Evolutionary conservation across 2,113 vertebrate genomes (phyloP), one percentile per base, ranked within the genome.

Genomic region (Copsychus sechellarum): DNA sequence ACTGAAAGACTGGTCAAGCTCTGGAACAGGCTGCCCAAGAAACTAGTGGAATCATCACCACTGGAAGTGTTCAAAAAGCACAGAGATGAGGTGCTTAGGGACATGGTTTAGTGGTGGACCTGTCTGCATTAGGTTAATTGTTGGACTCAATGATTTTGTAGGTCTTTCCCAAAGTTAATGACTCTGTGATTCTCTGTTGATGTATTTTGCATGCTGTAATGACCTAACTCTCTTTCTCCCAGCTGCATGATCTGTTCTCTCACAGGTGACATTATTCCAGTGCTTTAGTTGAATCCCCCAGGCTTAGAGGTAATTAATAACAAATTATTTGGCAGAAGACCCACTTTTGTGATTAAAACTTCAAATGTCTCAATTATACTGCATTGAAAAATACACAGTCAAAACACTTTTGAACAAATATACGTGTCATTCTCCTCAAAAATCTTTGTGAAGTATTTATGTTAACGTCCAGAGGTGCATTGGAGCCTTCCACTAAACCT

Each of bases 251-350:
- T 48, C 45, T 57, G 21, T 74, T 70, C 19, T 83, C 28, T 92
- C 72, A 56, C 0, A 3, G 71, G 28, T 67, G 60, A 72, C 31
- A 19, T 50, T n/a, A 66, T 42, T 89, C 64, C 0, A 0, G 14
- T 64, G 33, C 51, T 87, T 69, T 47, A 73, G 18, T 53, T 70
- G 16, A 88, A 53, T 90, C 21, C 26, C 34, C 9, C 0, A 3
- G 60, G 58, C 42, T 34, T 73, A 54, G 20, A 73, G 74, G 61
- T 90, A 86, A 86, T 62, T 65, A 82, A 80, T 67, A 88, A 58
- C 62, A 96, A 96, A 90, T 90, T 74, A 92, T 67, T 86, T 86
- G 85, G 74, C 21, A n/a, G 43, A 84, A 73, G 12, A 14, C 22
- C 16, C 40, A 17, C 19, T 47, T 66, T 12, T 69, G 38, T 78